phyloP scores from a whole-genome alignment of 1,140 invertebrate species.

The Camponotus vicinus region DNA sequence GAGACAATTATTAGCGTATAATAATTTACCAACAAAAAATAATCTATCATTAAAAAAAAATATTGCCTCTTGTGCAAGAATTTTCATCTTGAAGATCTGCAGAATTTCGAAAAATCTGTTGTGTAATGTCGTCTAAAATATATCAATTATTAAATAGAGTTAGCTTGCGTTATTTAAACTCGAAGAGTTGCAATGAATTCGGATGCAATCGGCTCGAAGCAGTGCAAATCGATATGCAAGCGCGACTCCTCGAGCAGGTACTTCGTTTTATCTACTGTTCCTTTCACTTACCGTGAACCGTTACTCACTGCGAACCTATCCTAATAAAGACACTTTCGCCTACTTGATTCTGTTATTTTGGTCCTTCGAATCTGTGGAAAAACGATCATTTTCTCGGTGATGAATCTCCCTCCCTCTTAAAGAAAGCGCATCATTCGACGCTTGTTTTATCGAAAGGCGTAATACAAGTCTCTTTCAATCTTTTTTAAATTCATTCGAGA shows the following conservation, averaged over 20 bases:
- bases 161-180: not conserved
- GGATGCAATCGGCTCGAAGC: not conserved
- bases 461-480: not conserved
- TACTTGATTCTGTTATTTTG: constrained; percentile 3
- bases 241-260: constrained; percentile 49
- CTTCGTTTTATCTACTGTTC: constrained; percentile 67
- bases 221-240: constrained; percentile 24
- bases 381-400: not conserved
- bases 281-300: constrained; percentile 68
- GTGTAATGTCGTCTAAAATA: not conserved
- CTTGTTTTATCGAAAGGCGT: not conserved
- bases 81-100: not conserved
- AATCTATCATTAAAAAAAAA: not conserved
- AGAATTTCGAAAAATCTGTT: not conserved
- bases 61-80: not conserved
- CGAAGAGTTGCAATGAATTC: not conserved
- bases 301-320: constrained; percentile 65
- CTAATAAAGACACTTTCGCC: constrained; percentile 74
- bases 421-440: not conserved
- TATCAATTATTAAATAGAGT: not conserved
- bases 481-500: not conserved
- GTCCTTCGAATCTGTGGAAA: not conserved
- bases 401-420: not conserved
- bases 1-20: not conserved
- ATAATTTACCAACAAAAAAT: not conserved